phyloP scores from a whole-genome alignment of 2,113 vertebrate genomes.

The Triplophysa dalaica region DNA sequence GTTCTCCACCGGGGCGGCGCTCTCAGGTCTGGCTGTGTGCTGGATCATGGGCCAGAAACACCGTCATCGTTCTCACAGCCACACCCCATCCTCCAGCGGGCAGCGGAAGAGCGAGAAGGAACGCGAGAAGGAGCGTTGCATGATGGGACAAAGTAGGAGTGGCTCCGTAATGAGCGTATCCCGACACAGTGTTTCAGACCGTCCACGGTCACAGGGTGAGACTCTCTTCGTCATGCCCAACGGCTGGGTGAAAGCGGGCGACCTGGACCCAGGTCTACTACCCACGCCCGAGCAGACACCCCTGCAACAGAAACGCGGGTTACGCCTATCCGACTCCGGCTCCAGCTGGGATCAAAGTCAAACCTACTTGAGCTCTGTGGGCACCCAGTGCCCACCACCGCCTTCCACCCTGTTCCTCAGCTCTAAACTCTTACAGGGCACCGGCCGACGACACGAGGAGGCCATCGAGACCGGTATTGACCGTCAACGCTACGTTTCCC shows the following conservation, averaged over 20 bases:
- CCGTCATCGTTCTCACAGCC: conserved; percentile 72
- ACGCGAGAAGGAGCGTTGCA: conserved; percentile 80
- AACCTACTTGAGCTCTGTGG: conserved; percentile 79
- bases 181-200: conserved; percentile 76
- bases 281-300: conserved; percentile 96
- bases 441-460: conserved; percentile 62
- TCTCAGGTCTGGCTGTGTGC: conserved; percentile 93
- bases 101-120: conserved; percentile 86
- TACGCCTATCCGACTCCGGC: conserved; percentile 79
- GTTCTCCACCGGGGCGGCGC: conserved; percentile 91
- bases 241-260: conserved; percentile 86
- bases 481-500: conserved; percentile 77
- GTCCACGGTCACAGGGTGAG: conserved; percentile 72
- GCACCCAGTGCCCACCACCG: conserved; percentile 66
- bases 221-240: conserved; percentile 91
- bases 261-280: conserved; percentile 87
- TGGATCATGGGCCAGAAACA: conserved; percentile 94
- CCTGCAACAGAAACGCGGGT: conserved; percentile 86
- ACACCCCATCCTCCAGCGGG: conserved; percentile 68
- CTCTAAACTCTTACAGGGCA: conserved; percentile 75
- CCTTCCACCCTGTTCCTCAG: conserved; percentile 75
- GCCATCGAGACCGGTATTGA: conserved; percentile 59
- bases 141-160: conserved; percentile 82
- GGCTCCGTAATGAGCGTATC: conserved; percentile 94
- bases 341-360: conserved; percentile 89